Evolutionary conservation across 2,888 invertebrate genomes (phyloP).

Genomic region (Platypus cylindrus): DNA sequence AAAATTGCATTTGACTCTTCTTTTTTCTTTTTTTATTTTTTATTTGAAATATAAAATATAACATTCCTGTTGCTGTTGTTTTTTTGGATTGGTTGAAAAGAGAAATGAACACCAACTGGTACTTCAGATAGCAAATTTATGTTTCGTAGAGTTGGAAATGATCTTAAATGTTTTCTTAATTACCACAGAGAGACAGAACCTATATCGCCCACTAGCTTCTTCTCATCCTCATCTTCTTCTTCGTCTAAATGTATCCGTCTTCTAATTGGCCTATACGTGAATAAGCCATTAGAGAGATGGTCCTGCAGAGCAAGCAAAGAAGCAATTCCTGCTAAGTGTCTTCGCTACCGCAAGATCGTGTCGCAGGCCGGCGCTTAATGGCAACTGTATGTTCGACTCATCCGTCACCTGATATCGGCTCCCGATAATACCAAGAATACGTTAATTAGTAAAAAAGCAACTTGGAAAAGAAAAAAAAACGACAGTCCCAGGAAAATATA

Average conservation of each 20-base stretch:
- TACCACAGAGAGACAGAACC: constrained; percentile 11
- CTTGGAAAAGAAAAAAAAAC: neutral
- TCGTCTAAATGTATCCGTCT: constrained; percentile 14
- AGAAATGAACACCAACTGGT: no score
- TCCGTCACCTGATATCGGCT: constrained; percentile 30
- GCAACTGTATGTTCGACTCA: constrained; percentile 33
- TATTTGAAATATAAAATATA: no score
- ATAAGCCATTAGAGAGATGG: constrained; percentile 16
- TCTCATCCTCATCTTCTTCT: no score
- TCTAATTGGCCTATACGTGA: constrained; percentile 18
- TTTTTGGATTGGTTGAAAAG: no score
- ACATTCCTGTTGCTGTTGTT: no score
- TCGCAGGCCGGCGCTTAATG: constrained; percentile 33
- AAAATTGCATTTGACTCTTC: no score
- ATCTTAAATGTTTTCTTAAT: constrained; percentile 15
- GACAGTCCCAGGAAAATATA: no score
- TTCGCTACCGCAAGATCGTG: constrained; percentile 27
- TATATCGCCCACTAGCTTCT: constrained; percentile 14
- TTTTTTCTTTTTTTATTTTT: no score
- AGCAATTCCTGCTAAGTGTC: constrained; percentile 17
- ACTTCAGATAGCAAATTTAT: no score
- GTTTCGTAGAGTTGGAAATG: neutral
- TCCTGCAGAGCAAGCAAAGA: no score
- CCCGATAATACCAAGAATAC: constrained; percentile 21
- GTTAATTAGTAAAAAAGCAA: constrained; percentile 15